These are phyloP conservation scores for Tachyglossus aculeatus DNA, from an alignment of 2,797 vertebrate species.

Conservation along the genomic window DNA sequence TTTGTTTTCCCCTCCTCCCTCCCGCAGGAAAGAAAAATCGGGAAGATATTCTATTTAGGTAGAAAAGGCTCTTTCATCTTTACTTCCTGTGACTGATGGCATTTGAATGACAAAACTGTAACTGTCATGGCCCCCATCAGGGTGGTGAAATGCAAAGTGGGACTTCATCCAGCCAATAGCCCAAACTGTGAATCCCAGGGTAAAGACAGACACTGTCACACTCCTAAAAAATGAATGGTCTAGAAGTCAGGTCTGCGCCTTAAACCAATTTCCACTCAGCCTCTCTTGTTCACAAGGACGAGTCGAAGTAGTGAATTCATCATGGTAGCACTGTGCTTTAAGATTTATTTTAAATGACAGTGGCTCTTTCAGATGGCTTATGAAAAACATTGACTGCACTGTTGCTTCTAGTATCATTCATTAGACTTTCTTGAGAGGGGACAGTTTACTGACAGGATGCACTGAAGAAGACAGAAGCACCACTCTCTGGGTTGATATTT, in stretches of 20 bases:
- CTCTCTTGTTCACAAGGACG: slow-evolving; percentile 50
- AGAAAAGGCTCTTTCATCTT: too few relatives aligned
- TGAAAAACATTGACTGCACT: neutral
- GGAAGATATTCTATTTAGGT: too few relatives aligned
- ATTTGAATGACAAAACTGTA: too few relatives aligned
- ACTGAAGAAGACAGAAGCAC: neutral
- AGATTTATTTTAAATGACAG: neutral
- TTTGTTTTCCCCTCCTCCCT: too few relatives aligned
- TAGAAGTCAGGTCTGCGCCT: slow-evolving; percentile 34
- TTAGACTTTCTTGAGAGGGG: neutral
- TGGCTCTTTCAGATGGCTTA: too few relatives aligned
- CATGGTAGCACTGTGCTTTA: neutral
- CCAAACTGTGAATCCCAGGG: too few relatives aligned
- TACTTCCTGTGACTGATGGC: too few relatives aligned
- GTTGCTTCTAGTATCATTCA: neutral
- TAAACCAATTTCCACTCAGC: slow-evolving; percentile 51
- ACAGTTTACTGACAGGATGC: neutral
- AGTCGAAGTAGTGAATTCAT: slow-evolving; percentile 13
- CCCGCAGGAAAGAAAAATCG: too few relatives aligned
- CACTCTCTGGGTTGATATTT: neutral
- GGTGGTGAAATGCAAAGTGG: too few relatives aligned
- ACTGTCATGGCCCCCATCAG: too few relatives aligned
- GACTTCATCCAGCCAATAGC: too few relatives aligned
- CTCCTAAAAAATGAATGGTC: slow-evolving; percentile 53
- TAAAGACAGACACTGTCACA: slow-evolving; percentile 32